These are phyloP conservation scores for Tanaodytes sp. DNA, from an alignment of 2,888 invertebrate genomes.

Conservation along the genomic window DNA sequence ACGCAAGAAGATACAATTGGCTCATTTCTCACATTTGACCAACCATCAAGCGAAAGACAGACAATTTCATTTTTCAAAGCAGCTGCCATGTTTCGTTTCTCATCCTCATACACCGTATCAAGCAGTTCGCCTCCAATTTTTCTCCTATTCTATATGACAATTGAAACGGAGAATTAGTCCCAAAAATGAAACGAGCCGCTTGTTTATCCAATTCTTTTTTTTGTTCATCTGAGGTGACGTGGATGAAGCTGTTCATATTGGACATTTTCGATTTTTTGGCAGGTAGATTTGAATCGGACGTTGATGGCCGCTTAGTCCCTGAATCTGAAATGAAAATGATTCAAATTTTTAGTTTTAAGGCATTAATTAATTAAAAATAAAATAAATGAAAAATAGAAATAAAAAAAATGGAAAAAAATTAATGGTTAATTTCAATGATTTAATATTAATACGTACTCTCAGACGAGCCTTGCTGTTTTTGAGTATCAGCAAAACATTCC, in stretches of 20 bases:
- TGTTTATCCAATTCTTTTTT: slow-evolving; percentile 10
- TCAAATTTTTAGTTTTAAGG: neutral
- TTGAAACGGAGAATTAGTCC: slow-evolving; percentile 20
- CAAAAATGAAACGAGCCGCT: slow-evolving; percentile 16
- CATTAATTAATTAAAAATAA: neutral
- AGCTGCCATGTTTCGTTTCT: slow-evolving; percentile 4
- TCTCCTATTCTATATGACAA: slow-evolving; percentile 4
- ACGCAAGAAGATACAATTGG: slow-evolving; percentile 20
- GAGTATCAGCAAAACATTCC: neutral
- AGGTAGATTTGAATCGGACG: neutral
- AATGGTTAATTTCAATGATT: too few relatives aligned
- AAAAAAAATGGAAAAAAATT: neutral
- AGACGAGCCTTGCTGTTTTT: too few relatives aligned
- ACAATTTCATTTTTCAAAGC: slow-evolving; percentile 14
- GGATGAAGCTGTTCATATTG: slow-evolving; percentile 1
- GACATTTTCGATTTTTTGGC: neutral
- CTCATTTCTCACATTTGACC: slow-evolving; percentile 24
- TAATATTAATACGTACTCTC: slow-evolving; percentile 1
- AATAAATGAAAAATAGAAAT: too few relatives aligned
- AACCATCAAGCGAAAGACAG: slow-evolving; percentile 22
- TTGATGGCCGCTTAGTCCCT: neutral
- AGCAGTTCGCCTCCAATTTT: slow-evolving; percentile 19
- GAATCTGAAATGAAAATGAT: neutral
- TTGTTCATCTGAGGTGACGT: slow-evolving; percentile 6
- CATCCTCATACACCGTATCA: slow-evolving; percentile 1